A percentile compares a stretch with the other conserved stretches of the same genome.
These are phyloP conservation scores for Drosophila demipolita DNA, from an alignment of 2,888 invertebrate genomes.

Conservation along the genomic window DNA sequence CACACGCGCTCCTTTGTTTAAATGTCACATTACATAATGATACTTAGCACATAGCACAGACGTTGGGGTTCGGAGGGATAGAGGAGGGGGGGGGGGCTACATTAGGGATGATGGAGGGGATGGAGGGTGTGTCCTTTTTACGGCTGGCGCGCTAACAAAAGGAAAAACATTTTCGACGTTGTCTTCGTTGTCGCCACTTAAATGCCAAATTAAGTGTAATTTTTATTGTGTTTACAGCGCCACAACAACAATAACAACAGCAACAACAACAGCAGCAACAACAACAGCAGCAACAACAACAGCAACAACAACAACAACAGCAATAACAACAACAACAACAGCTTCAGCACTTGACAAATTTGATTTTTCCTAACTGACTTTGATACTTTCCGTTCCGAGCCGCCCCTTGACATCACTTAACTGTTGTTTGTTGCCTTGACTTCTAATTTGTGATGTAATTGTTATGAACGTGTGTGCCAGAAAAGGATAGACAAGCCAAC, in stretches of 20 bases:
- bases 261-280: constrained; percentile 18
- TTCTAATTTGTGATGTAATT: constrained; percentile 64
- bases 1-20: constrained; percentile 69
- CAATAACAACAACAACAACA: constrained; percentile 22
- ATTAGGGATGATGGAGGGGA: not conserved
- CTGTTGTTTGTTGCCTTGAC: constrained; percentile 47
- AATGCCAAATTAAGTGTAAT: constrained; percentile 79
- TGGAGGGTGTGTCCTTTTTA: constrained; percentile 49
- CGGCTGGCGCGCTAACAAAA: constrained; percentile 48
- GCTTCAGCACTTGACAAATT: constrained; percentile 68
- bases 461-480: constrained; percentile 43
- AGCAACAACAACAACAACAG: constrained; percentile 22
- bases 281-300: constrained; percentile 20
- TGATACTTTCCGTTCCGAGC: constrained; percentile 22
- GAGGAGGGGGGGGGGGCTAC: not conserved
- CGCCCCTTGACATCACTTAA: constrained; percentile 15
- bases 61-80: not conserved
- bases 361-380: constrained; percentile 68
- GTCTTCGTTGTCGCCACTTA: constrained; percentile 67
- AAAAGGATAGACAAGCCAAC: not conserved
- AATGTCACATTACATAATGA: constrained; percentile 79
- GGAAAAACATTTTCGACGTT: constrained; percentile 47
- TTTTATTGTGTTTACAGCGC: constrained; percentile 75
- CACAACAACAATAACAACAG: constrained; percentile 29
- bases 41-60: constrained; percentile 61